Conservation (phyloP, 2,888 invertebrate species). For the Troglohyphantes excavatus region DNA sequence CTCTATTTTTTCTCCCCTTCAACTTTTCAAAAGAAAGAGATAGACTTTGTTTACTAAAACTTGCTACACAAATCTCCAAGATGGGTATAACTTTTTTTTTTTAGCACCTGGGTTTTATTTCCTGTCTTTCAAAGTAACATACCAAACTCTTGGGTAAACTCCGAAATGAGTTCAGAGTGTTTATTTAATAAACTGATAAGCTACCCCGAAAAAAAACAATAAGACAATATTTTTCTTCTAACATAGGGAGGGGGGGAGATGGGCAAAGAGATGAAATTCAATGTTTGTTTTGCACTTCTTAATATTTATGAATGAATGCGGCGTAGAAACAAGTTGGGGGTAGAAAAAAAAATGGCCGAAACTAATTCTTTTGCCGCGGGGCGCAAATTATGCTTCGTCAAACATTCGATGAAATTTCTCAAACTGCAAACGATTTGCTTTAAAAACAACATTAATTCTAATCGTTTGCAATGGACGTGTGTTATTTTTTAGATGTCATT, state of each 20-base stretch:
- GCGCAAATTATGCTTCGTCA: slow-evolving; percentile 61
- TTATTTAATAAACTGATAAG: slow-evolving; percentile 79
- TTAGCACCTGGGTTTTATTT: slow-evolving; percentile 59
- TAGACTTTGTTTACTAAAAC: slow-evolving; percentile 75
- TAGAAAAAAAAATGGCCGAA: slow-evolving; percentile 50
- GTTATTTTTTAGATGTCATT: neutral
- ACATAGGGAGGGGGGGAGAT: neutral
- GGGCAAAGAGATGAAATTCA: slow-evolving; percentile 49
- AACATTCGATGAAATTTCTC: slow-evolving; percentile 48
- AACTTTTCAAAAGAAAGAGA: slow-evolving; percentile 18
- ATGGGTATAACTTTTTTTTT: slow-evolving; percentile 43
- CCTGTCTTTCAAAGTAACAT: slow-evolving; percentile 77
- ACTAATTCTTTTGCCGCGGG: slow-evolving; percentile 71
- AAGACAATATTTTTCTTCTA: slow-evolving; percentile 76
- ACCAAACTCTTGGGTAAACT: slow-evolving; percentile 74
- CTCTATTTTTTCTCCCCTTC: neutral
- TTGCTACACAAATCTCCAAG: slow-evolving; percentile 50
- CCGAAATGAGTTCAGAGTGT: slow-evolving; percentile 74
- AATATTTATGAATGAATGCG: slow-evolving; percentile 77
- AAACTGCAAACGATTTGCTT: slow-evolving; percentile 56
- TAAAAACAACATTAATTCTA: slow-evolving; percentile 41
- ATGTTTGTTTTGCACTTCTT: slow-evolving; percentile 77
- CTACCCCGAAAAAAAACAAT: slow-evolving; percentile 71
- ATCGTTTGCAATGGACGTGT: too few relatives aligned
- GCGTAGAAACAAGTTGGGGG: slow-evolving; percentile 27